A percentile compares a stretch with the other conserved stretches of the same genome.
phyloP scores from a whole-genome alignment of 1,140 invertebrate genomes.

The Drosophila saltans region DNA sequence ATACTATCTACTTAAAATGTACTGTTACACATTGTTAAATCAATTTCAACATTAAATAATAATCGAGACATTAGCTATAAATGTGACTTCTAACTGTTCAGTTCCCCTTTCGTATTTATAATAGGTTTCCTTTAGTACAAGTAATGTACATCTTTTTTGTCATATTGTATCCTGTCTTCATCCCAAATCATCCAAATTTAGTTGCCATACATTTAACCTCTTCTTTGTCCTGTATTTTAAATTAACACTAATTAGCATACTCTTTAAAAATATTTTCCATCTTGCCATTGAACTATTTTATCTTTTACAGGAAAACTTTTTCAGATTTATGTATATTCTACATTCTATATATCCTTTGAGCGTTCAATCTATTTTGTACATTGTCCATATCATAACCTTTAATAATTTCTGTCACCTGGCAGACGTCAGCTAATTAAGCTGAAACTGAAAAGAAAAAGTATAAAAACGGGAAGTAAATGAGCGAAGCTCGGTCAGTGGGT shows the following conservation, averaged over 20 bases:
- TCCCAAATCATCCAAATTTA: no score
- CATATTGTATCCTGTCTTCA: no score
- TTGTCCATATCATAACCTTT: slow-evolving; percentile 44
- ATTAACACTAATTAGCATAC: slow-evolving; percentile 32
- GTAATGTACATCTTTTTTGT: no score
- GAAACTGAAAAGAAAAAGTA: slow-evolving; percentile 34
- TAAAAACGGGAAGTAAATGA: slow-evolving; percentile 25
- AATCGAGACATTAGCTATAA: no score
- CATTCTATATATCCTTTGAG: neutral
- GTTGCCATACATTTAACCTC: no score
- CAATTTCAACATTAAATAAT: no score
- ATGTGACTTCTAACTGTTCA: no score
- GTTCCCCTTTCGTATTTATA: no score
- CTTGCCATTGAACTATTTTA: neutral
- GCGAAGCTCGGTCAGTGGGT: slow-evolving; percentile 32
- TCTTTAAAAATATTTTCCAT: slow-evolving; percentile 15
- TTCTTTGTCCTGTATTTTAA: no score
- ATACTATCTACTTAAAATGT: no score
- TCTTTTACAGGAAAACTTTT: neutral
- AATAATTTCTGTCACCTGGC: slow-evolving; percentile 37
- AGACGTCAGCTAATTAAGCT: slow-evolving; percentile 55
- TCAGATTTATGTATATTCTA: neutral
- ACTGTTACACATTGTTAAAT: no score
- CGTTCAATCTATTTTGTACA: slow-evolving; percentile 5
- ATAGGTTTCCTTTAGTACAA: no score